phyloP scores from a whole-genome alignment of 2,888 invertebrate genomes.

The Acanthosepion pharaonis region DNA sequence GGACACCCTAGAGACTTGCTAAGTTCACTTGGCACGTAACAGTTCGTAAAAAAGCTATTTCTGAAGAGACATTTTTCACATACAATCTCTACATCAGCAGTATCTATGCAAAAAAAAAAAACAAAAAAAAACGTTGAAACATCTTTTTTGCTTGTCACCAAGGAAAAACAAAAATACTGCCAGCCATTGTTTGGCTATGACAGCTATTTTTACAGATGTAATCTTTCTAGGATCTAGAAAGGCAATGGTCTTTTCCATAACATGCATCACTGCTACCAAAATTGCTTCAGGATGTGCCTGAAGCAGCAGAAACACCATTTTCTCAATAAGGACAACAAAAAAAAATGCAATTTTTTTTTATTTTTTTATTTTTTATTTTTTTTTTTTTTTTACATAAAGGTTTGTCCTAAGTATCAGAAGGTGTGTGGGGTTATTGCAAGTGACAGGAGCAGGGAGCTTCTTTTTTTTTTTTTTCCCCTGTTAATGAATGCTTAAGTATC shows the following conservation, averaged over 20 bases:
- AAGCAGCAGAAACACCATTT: not conserved
- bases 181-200: not conserved
- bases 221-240: not conserved
- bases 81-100: not conserved
- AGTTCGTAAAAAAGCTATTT: not conserved
- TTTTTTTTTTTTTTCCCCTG: not conserved
- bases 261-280: not conserved
- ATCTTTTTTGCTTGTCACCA: not conserved
- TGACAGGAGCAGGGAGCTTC: not conserved
- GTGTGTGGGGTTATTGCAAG: conserved; percentile 16
- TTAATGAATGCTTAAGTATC: not conserved
- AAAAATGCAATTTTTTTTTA: not conserved
- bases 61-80: not conserved
- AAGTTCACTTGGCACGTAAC: conserved; percentile 43
- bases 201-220: not conserved
- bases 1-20: conserved; percentile 44
- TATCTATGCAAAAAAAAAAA: not conserved
- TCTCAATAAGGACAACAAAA: not conserved
- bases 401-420: not conserved
- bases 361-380: not conserved
- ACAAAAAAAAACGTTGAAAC: not conserved
- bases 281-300: not conserved
- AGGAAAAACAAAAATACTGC: conserved; percentile 33
- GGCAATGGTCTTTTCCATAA: not conserved
- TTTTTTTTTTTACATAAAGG: not conserved